Base-by-base conservation (phyloP, 2,113 vertebrate species). In the Odocoileus hemionus region DNA sequence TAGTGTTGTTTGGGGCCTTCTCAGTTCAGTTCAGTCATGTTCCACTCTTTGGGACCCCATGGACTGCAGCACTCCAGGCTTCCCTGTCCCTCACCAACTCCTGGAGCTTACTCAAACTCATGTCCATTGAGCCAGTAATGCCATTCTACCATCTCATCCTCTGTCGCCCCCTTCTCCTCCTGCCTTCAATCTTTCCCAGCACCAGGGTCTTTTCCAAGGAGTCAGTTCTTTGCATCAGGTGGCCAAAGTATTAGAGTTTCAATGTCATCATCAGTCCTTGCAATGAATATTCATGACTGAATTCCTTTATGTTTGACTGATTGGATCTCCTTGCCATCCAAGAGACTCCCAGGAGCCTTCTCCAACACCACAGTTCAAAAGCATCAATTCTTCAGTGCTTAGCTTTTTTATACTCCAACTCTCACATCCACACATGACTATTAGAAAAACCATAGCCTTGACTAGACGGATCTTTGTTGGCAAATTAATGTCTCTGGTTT, bases 121-220 rank as follows among this genome's bases (percentile, higher is more conserved):
- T 39, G n/a, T 70, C n/a, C n/a, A 36, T 12, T 0, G 2, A 36
- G n/a, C 21, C 2, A 0, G 9, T 70, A 19, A 70, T 36, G 19
- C 64, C n/a, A 70, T 70, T n/a, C 64, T 36, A 36, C 64, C 17
- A 70, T 23, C 64, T 36, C 64, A 36, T 70, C 64, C n/a, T 70
- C n/a, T 36, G n/a, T 70, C 4, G 1, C 36, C 64, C 19, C 64
- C 64, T 70, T 70, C 64, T 70, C 9, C n/a, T 36, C 2, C 9
- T 36, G n/a, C 19, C n/a, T 36, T 70, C 64, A 70, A 23, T 70
- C n/a, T 70, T 70, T 36, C 64, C 64, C n/a, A 70, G 64, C n/a
- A 70, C 36, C n/a, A 36, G n/a, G n/a, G 19, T 70, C n/a, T 70
- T 70, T 23, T 23, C 64, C 8, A 70, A 36, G 9, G n/a, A 70